phyloP scores from a whole-genome alignment of 2,888 invertebrate genomes.

The Meghimatium bilineatum region DNA sequence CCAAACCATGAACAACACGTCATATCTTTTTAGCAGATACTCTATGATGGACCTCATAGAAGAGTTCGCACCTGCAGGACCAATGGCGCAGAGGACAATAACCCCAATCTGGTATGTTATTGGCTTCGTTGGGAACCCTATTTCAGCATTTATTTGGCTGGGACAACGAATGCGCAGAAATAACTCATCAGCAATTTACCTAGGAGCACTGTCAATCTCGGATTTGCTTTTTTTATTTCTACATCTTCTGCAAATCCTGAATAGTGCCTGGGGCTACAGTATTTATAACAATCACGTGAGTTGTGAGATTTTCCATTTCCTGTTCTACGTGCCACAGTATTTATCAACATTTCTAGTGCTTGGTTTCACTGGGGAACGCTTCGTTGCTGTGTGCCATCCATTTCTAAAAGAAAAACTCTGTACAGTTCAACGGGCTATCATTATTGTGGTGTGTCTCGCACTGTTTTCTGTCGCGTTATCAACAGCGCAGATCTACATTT shows the following conservation, averaged over 20 bases:
- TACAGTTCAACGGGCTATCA: slow-evolving; percentile 61
- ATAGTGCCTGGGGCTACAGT: slow-evolving; percentile 64
- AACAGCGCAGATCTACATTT: slow-evolving; percentile 65
- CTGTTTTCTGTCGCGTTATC: slow-evolving; percentile 54
- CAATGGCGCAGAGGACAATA: slow-evolving; percentile 67
- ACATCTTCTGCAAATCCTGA: slow-evolving; percentile 63
- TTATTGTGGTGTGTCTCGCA: slow-evolving; percentile 55
- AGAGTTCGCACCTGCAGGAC: slow-evolving; percentile 63
- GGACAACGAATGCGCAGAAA: slow-evolving; percentile 71
- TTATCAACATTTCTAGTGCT: slow-evolving; percentile 68
- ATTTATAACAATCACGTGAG: slow-evolving; percentile 53
- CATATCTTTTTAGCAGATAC: slow-evolving; percentile 43
- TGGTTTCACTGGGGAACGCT: slow-evolving; percentile 70
- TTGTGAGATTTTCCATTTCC: slow-evolving; percentile 64
- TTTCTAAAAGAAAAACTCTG: slow-evolving; percentile 67
- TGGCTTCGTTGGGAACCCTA: slow-evolving; percentile 72
- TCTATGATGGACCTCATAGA: slow-evolving; percentile 45
- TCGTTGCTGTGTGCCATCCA: slow-evolving; percentile 66
- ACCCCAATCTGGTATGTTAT: slow-evolving; percentile 74
- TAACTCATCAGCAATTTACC: slow-evolving; percentile 76
- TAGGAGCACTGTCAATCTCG: slow-evolving; percentile 72
- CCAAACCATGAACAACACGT: slow-evolving; percentile 45
- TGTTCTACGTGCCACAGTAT: slow-evolving; percentile 65
- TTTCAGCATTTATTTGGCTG: slow-evolving; percentile 74
- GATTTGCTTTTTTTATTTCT: slow-evolving; percentile 71